Percentiles rank a stretch among this genome's conserved stretches.
phyloP scores from a whole-genome alignment of 2,113 vertebrate species.

The Tachysurus fulvidraco region DNA sequence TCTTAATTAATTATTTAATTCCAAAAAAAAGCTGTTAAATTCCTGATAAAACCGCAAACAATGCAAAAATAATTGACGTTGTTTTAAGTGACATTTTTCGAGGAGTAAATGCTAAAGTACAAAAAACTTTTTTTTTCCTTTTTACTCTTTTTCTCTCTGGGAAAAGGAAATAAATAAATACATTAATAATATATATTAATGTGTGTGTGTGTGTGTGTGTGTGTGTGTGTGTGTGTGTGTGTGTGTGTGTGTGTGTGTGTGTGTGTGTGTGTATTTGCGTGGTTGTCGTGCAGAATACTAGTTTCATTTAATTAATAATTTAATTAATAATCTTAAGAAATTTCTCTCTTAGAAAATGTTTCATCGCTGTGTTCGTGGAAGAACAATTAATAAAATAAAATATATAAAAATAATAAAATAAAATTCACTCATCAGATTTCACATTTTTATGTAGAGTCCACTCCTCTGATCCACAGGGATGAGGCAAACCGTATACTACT shows the following conservation, averaged over 20 bases:
- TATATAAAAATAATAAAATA: not conserved
- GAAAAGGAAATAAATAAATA: not conserved
- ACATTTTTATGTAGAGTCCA: not conserved
- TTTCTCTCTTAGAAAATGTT: not conserved
- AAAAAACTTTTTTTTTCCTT: not conserved
- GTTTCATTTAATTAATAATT: no score
- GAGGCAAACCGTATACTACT: not conserved
- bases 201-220: no score
- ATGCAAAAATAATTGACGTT: not conserved
- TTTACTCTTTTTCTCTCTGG: not conserved
- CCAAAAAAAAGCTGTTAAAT: not conserved
- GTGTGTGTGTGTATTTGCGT: no score
- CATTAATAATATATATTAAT: no score
- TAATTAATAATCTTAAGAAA: no score
- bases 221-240: no score
- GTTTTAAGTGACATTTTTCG: not conserved
- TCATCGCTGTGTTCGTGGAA: not conserved
- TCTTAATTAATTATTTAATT: not conserved
- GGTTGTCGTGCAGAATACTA: not conserved
- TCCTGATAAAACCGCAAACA: not conserved
- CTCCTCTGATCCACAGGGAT: not conserved
- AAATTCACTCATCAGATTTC: not conserved
- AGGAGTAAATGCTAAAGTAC: not conserved
- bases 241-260: no score
- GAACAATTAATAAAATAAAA: not conserved